A percentile compares a stretch with the other conserved stretches of the same genome.
Conservation (phyloP, 2,113 vertebrate genomes). For the Stigmatopora nigra region DNA sequence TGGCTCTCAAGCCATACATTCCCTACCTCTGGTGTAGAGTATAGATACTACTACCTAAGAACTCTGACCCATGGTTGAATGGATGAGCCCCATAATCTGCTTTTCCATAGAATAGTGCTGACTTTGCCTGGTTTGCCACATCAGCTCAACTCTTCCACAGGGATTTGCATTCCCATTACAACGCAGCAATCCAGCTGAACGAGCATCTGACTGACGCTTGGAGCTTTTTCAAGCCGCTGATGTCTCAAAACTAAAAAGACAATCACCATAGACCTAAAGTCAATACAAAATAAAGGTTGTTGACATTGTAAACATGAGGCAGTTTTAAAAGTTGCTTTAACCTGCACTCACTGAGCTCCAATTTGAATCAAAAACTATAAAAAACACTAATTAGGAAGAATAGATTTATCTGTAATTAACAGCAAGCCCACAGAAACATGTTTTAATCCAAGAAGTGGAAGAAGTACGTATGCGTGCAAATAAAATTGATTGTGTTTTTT, state of each 20-base stretch:
- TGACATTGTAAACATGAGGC: not conserved
- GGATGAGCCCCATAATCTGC: conserved; percentile 1
- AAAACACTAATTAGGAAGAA: conserved; percentile 40
- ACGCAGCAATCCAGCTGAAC: not conserved
- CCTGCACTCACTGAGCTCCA: not conserved
- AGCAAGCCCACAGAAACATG: conserved; percentile 58
- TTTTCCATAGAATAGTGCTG: not conserved
- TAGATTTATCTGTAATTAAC: conserved; percentile 55
- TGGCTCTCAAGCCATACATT: no score
- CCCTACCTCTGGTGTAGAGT: no score
- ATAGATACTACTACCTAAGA: not conserved
- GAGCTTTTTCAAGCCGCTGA: not conserved
- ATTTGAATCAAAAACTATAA: conserved; percentile 47
- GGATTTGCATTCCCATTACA: conserved; percentile 6
- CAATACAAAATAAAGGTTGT: not conserved
- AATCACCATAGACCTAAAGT: not conserved
- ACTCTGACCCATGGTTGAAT: not conserved
- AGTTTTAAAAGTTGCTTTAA: not conserved
- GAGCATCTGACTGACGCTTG: not conserved
- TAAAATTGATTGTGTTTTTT: conserved; percentile 49
- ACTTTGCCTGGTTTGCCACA: conserved; percentile 3
- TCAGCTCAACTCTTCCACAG: conserved; percentile 7
- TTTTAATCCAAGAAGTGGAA: conserved; percentile 41
- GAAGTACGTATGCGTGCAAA: conserved; percentile 47
- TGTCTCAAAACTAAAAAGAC: not conserved